Evolutionary conservation across 1,140 invertebrate species (phyloP).

Genomic region (Colletes latitarsis): DNA sequence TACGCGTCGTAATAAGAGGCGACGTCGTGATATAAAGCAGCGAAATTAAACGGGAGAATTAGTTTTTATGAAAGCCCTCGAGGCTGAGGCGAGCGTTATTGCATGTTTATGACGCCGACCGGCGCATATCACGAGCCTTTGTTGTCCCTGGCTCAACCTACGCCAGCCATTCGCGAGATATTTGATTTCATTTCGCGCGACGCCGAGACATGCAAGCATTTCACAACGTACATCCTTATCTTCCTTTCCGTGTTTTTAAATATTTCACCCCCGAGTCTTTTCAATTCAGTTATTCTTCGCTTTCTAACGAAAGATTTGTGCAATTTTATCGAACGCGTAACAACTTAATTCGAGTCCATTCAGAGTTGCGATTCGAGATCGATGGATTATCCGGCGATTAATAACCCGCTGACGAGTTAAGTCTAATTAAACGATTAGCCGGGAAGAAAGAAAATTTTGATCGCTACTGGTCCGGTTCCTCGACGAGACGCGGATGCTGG

Average conservation of each 20-base stretch:
- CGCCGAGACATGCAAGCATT: neutral
- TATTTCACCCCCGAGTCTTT: too few relatives aligned
- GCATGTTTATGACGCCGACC: slow-evolving; percentile 25
- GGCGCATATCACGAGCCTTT: neutral
- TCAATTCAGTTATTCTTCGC: too few relatives aligned
- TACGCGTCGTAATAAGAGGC: slow-evolving; percentile 39
- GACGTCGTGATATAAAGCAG: slow-evolving; percentile 35
- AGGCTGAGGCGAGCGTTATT: slow-evolving; percentile 27
- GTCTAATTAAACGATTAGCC: slow-evolving; percentile 14
- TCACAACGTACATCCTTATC: too few relatives aligned
- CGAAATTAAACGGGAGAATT: slow-evolving; percentile 53
- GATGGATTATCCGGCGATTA: neutral
- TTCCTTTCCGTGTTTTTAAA: too few relatives aligned
- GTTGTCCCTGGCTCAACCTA: neutral
- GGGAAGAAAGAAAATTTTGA: slow-evolving; percentile 1
- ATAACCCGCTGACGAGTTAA: too few relatives aligned
- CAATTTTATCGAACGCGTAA: too few relatives aligned
- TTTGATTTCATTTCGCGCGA: neutral
- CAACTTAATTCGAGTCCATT: too few relatives aligned
- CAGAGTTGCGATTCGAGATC: neutral
- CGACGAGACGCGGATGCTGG: slow-evolving; percentile 27
- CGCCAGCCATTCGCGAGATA: neutral
- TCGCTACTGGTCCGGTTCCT: neutral
- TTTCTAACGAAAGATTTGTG: too few relatives aligned
- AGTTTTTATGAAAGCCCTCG: slow-evolving; percentile 42